Percentiles rank a stretch among this genome's conserved stretches.
These are phyloP conservation scores for Danio albolineatus DNA, from an alignment of 2,797 vertebrate species.

Conservation along the genomic window DNA sequence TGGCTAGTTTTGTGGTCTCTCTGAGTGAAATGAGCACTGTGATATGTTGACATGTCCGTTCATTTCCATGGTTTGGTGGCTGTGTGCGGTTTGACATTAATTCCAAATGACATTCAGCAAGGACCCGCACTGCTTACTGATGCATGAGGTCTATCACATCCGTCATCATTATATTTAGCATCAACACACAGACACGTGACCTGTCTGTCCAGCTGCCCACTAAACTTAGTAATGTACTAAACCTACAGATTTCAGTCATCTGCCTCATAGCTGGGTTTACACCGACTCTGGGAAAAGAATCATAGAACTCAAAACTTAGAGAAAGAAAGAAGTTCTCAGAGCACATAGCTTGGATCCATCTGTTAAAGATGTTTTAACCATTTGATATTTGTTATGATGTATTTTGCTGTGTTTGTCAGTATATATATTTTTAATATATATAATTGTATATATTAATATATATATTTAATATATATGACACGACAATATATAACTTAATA, in stretches of 20 bases:
- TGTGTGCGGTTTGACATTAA: slow-evolving; percentile 75
- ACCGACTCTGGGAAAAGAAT: neutral
- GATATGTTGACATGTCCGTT: slow-evolving; percentile 59
- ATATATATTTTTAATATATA: too few species aligned
- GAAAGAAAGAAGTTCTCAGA: neutral
- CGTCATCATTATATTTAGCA: slow-evolving; percentile 56
- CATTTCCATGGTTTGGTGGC: slow-evolving; percentile 64
- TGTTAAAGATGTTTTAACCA: neutral
- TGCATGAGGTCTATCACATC: slow-evolving; percentile 77
- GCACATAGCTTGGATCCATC: neutral
- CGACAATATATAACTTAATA: too few species aligned
- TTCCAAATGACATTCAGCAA: slow-evolving; percentile 76
- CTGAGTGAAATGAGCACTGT: slow-evolving; percentile 50
- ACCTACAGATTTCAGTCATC: neutral
- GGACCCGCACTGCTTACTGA: slow-evolving; percentile 75
- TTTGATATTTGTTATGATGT: too few species aligned
- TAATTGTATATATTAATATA: too few species aligned
- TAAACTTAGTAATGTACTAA: slow-evolving; percentile 2
- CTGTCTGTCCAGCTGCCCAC: slow-evolving; percentile 3
- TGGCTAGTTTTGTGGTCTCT: neutral
- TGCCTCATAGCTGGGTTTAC: neutral
- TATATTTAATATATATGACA: too few species aligned
- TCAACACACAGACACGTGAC: slow-evolving; percentile 39
- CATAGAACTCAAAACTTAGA: neutral
- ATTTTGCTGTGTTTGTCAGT: too few species aligned